Percentiles rank a stretch among this genome's conserved stretches.
phyloP scores from a whole-genome alignment of 2,797 vertebrate species.

The Artibeus lituratus region DNA sequence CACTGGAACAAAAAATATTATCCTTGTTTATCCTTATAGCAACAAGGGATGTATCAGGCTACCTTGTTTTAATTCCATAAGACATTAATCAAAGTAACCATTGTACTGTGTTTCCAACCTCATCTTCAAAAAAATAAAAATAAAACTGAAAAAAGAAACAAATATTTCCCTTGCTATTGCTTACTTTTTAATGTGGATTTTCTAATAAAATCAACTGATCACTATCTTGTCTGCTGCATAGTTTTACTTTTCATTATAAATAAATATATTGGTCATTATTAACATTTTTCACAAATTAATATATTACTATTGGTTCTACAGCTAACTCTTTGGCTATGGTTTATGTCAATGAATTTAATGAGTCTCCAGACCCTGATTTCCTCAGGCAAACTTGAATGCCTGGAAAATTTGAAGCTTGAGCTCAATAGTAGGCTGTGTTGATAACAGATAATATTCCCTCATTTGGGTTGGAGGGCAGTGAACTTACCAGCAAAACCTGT shows the following conservation, averaged over 20 bases:
- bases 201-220: neutral
- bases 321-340: neutral
- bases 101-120: neutral
- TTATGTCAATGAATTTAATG: neutral
- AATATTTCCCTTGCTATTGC: neutral
- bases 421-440: neutral
- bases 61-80: neutral
- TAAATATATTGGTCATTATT: neutral
- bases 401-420: neutral
- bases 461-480: neutral
- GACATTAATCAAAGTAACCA: neutral
- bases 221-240: neutral
- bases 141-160: neutral
- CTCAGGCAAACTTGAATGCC: neutral
- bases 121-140: neutral
- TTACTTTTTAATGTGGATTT: neutral
- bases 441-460: neutral
- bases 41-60: neutral
- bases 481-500: neutral
- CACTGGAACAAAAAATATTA: neutral
- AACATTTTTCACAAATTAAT: neutral
- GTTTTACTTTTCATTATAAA: slow-evolving; percentile 28
- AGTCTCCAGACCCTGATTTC: neutral
- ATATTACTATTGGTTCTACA: neutral
- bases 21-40: neutral